Evolutionary conservation across 1,140 invertebrate genomes (phyloP).

Genomic region (Ruditapes philippinarum): DNA sequence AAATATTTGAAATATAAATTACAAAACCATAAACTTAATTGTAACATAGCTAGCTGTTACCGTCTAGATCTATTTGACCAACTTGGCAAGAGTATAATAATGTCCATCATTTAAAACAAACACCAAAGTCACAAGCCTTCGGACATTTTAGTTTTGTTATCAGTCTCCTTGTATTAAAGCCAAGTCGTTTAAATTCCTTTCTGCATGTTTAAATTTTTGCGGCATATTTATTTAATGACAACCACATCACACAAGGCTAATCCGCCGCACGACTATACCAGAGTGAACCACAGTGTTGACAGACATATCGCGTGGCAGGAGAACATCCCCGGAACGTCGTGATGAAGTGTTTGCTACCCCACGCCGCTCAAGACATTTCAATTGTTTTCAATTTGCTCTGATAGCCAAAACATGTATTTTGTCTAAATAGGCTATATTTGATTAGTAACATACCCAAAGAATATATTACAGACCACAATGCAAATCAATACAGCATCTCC

Average conservation of each 20-base stretch:
- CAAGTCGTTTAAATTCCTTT: conserved; percentile 17
- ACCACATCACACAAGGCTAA: conserved; percentile 4
- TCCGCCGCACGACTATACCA: conserved; percentile 1
- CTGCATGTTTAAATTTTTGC: background rate
- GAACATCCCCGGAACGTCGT: conserved; percentile 10
- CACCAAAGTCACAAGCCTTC: background rate
- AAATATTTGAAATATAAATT: too few species aligned
- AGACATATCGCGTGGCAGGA: background rate
- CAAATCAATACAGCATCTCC: background rate
- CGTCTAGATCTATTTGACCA: too few species aligned
- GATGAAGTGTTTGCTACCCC: conserved; percentile 6
- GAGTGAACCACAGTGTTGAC: background rate
- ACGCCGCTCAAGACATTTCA: conserved; percentile 27
- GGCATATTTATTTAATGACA: conserved; percentile 18
- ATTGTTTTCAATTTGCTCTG: background rate
- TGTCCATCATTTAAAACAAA: too few species aligned
- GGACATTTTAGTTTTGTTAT: background rate
- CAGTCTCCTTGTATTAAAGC: background rate
- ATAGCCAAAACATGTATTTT: background rate
- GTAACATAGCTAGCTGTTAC: too few species aligned
- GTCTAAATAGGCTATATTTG: background rate
- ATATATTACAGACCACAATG: background rate
- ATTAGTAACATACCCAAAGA: background rate
- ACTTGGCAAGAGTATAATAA: too few species aligned
- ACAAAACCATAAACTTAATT: too few species aligned